These are phyloP conservation scores for Calypte anna DNA, from an alignment of 2,113 vertebrate genomes.

Conservation along the genomic window DNA sequence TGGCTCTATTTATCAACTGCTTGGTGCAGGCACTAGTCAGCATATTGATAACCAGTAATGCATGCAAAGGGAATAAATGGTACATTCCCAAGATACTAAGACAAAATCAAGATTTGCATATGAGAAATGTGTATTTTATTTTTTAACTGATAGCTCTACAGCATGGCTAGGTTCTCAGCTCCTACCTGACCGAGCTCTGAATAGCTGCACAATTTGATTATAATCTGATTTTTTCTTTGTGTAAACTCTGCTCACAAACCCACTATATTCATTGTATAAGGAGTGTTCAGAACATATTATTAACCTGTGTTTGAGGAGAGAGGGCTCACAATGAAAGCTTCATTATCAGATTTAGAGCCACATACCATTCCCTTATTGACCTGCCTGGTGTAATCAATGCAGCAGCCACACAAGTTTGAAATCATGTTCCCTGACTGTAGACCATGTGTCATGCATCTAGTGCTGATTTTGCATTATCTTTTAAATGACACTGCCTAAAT, in stretches of 20 bases:
- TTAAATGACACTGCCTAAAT: conserved; percentile 66
- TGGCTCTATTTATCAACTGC: background rate
- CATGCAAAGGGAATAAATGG: background rate
- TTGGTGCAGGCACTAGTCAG: background rate
- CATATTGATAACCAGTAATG: background rate
- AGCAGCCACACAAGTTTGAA: conserved; percentile 74
- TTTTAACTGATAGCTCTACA: background rate
- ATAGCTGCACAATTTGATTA: background rate
- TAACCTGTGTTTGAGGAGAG: conserved; percentile 75
- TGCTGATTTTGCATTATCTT: conserved; percentile 77
- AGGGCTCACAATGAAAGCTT: conserved; percentile 79
- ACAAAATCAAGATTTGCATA: background rate
- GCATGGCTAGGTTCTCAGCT: background rate
- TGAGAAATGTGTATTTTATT: background rate
- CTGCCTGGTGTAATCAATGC: conserved; percentile 81
- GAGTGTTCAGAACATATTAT: conserved; percentile 76
- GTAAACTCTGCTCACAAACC: background rate
- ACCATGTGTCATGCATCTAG: background rate
- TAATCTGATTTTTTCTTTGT: background rate
- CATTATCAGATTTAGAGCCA: conserved; percentile 85
- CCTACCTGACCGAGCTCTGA: background rate
- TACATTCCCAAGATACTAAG: background rate
- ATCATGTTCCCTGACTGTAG: conserved; percentile 74
- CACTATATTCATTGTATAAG: background rate
- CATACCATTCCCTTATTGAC: conserved; percentile 84